These are phyloP conservation scores for Cyrtonyx montezumae DNA, from an alignment of 2,113 vertebrate species.

Conservation along the genomic window DNA sequence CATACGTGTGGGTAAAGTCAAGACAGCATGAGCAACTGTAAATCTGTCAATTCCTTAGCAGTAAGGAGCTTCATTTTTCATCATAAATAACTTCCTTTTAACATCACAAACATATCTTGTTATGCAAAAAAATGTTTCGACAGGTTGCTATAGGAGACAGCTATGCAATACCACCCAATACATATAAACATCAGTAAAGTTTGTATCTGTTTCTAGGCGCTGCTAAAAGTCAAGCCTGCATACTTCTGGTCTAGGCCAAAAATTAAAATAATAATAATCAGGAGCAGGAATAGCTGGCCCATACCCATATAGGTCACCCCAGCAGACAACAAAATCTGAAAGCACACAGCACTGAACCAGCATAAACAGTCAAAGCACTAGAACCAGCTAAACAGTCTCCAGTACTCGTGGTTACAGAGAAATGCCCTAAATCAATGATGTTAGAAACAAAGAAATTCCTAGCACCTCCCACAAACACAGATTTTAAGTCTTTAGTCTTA, in stretches of 20 bases:
- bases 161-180: not conserved
- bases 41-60: slow-evolving; percentile 47
- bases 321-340: not conserved
- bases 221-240: not conserved
- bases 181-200: not conserved
- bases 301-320: not conserved
- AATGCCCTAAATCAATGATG: not conserved
- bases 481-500: not conserved
- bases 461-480: not conserved
- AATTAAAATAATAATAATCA: not conserved
- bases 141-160: not conserved
- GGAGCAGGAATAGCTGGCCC: not conserved
- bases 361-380: not conserved
- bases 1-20: not conserved
- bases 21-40: not conserved
- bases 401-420: not conserved
- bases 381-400: not conserved
- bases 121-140: not conserved
- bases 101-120: not conserved
- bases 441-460: not conserved
- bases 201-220: not conserved
- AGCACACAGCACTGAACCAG: not conserved
- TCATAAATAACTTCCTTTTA: slow-evolving; percentile 38
- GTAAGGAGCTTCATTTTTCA: slow-evolving; percentile 7
- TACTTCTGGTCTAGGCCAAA: not conserved